Percentiles rank a stretch among this genome's conserved stretches.
phyloP scores from a whole-genome alignment of 2,888 invertebrate genomes.

The Chelonus formosanus region DNA sequence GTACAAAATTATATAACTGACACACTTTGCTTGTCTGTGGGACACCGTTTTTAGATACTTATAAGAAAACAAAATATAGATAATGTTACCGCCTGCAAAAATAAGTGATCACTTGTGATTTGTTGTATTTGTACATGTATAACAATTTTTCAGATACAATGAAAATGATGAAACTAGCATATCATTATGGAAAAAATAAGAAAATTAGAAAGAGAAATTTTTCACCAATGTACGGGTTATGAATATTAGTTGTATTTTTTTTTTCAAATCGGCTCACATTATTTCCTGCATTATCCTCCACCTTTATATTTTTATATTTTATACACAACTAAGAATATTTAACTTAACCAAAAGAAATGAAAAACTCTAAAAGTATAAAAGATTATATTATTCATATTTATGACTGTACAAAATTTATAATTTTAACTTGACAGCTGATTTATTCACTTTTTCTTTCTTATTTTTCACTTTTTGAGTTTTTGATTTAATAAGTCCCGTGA shows the following conservation, averaged over 20 bases:
- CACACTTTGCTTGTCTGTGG: conserved; percentile 53
- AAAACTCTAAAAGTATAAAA: too few species aligned
- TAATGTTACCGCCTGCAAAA: conserved; percentile 55
- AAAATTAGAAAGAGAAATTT: conserved; percentile 38
- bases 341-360: conserved; percentile 6
- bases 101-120: conserved; percentile 56
- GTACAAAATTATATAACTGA: conserved; percentile 54
- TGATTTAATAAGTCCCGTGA: conserved; percentile 63
- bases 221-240: conserved; percentile 55
- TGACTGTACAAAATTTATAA: conserved; percentile 62
- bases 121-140: conserved; percentile 56
- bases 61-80: conserved; percentile 48
- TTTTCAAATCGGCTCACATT: conserved; percentile 25
- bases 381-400: too few species aligned
- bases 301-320: not conserved
- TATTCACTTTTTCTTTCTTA: conserved; percentile 58
- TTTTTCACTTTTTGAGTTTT: conserved; percentile 57
- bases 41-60: conserved; percentile 55
- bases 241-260: conserved; percentile 44
- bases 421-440: conserved; percentile 72
- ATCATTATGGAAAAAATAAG: conserved; percentile 46
- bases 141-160: conserved; percentile 46
- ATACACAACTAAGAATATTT: conserved; percentile 26
- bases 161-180: conserved; percentile 47
- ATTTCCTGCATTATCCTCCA: conserved; percentile 10